Base-by-base conservation (phyloP, 2,113 vertebrate genomes). In the Rhombomys opimus region DNA sequence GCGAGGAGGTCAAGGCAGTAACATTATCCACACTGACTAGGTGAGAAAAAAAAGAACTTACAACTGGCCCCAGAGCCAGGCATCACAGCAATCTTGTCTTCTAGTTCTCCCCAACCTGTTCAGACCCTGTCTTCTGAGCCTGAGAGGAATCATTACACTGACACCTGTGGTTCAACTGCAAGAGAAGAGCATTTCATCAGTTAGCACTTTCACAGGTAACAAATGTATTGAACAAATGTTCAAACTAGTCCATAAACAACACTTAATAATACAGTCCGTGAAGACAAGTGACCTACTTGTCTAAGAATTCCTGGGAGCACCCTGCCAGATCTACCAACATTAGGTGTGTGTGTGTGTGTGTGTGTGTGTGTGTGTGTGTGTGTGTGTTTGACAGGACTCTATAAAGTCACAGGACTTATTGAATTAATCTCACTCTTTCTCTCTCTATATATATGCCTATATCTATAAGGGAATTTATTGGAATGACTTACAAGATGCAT, bases 91-190 rank as follows among this genome's bases (percentile, higher is more conserved):
- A 3, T 46, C 54, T 1, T 76, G 20, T 6, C 38, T 41, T 77
- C 46, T 27, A 15, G 7, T 13, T 84, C 22, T 61, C n/a, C 35
- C 5, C 1, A 38, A n/a, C 5, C 32, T 2, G 3, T 5, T 1
- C 14, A 46, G 1, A 13, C 18, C 70, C 8, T 46, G 13, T 7
- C 41, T 78, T 70, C 18, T 52, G 30, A 77, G 32, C 23, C 35
- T 61, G 11, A 23, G 22, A 17, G 54, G 27, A 20, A 30, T 15
- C 22, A 2, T 2, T 38, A 8, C 30, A 30, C 61, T 32, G 25
- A 65, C 30, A 85, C 61, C 4, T 30, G 9, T 65, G 61, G 7
- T 3, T 85, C 59, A 67, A 50, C 61, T 50, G 25, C 25, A 20
- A 65, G 25, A 32, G 23, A 67, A 50, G 25, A 46, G 8, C 0